A percentile compares a stretch with the other conserved stretches of the same genome.
These are phyloP conservation scores for Acrocephalus scirpaceus DNA, from an alignment of 2,797 vertebrate genomes.

Conservation along the genomic window DNA sequence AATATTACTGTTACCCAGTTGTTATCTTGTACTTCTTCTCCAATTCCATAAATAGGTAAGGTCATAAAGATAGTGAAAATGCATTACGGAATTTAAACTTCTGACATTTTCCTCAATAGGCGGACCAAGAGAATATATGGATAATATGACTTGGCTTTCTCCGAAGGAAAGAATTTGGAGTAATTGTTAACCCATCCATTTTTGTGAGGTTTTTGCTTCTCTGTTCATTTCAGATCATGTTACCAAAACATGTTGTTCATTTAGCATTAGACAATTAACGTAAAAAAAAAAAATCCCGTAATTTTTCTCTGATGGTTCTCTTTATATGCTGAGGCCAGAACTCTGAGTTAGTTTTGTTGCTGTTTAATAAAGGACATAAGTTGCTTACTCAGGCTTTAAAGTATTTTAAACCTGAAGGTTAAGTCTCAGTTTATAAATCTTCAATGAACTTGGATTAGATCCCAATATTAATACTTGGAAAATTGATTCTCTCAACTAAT, in stretches of 20 bases:
- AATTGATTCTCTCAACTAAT: neutral
- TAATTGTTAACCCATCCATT: neutral
- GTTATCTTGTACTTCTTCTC: neutral
- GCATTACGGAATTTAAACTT: neutral
- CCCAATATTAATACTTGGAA: neutral
- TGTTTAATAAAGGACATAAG: neutral
- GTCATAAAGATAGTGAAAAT: constrained; percentile 15
- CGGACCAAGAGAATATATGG: accelerated
- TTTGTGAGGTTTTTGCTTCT: neutral
- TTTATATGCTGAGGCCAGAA: neutral
- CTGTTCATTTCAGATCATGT: neutral
- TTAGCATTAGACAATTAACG: neutral
- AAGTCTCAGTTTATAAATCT: neutral
- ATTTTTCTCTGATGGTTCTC: neutral
- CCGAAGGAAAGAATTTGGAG: neutral
- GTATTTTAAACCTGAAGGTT: neutral
- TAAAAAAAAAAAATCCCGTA: neutral
- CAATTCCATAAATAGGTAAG: neutral
- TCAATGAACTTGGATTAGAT: neutral
- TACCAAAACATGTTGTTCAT: neutral
- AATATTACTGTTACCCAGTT: neutral
- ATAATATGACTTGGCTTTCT: neutral
- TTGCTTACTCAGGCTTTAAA: neutral
- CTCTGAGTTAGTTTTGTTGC: neutral
- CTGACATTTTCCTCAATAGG: neutral